These are phyloP conservation scores for Venusia cambrica DNA, from an alignment of 2,888 invertebrate genomes.

Conservation along the genomic window DNA sequence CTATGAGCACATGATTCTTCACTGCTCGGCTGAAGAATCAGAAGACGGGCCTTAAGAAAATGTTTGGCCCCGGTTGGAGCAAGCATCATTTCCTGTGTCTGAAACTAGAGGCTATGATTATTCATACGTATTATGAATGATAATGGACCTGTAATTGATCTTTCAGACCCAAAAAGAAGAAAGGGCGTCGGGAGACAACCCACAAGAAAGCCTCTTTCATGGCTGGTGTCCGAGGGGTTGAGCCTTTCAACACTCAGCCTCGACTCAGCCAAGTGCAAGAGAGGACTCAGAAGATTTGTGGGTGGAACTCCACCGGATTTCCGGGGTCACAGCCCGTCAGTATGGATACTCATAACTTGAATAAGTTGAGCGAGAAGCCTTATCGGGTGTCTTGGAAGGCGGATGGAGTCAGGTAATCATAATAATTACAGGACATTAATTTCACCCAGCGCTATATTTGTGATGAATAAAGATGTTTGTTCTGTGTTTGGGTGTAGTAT, in stretches of 20 bases:
- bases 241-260: slow-evolving; percentile 83
- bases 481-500: too few relatives aligned
- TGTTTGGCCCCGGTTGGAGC: too few relatives aligned
- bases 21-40: too few relatives aligned
- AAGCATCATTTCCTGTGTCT: too few relatives aligned
- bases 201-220: slow-evolving; percentile 89
- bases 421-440: too few relatives aligned
- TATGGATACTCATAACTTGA: slow-evolving; percentile 92
- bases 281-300: slow-evolving; percentile 88
- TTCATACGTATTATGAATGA: too few relatives aligned
- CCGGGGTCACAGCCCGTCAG: slow-evolving; percentile 99
- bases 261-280: slow-evolving; percentile 84
- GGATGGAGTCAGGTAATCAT: slow-evolving; percentile 96
- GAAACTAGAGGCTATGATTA: too few relatives aligned
- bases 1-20: too few relatives aligned
- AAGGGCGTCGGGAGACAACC: slow-evolving; percentile 76
- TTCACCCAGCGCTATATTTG: too few relatives aligned
- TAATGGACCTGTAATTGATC: too few relatives aligned
- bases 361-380: slow-evolving; percentile 87
- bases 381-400: slow-evolving; percentile 99
- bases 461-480: too few relatives aligned
- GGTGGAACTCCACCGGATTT: slow-evolving; percentile 90
- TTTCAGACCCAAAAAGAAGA: slow-evolving; percentile 36
- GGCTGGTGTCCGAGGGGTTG: slow-evolving; percentile 91
- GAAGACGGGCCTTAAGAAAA: too few relatives aligned